These are phyloP conservation scores for Mus spretus DNA, from an alignment of 2,797 vertebrate species.

Conservation along the genomic window DNA sequence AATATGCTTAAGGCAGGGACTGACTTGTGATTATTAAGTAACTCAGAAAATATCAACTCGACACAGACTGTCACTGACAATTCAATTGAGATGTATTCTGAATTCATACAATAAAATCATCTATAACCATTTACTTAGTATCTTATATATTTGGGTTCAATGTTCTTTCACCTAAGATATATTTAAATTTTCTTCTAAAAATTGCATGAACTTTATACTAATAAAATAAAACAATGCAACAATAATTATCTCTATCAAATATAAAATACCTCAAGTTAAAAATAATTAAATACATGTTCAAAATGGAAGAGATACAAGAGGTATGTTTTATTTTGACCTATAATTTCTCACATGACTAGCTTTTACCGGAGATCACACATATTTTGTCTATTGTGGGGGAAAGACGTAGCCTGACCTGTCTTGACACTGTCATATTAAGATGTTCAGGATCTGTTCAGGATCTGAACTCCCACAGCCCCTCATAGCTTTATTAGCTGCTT, in stretches of 20 bases:
- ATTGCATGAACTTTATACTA: neutral
- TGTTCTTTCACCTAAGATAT: slow-evolving; percentile 7
- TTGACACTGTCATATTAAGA: slow-evolving; percentile 63
- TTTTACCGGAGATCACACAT: slow-evolving; percentile 60
- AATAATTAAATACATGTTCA: neutral
- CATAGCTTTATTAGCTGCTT: slow-evolving; percentile 71
- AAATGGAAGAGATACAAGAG: neutral
- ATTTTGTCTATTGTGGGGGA: slow-evolving; percentile 18
- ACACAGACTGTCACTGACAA: neutral
- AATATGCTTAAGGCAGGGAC: neutral
- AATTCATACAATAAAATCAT: neutral
- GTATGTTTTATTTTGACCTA: neutral
- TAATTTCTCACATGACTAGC: slow-evolving; percentile 45
- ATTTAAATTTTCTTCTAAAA: slow-evolving; percentile 18
- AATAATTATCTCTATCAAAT: neutral
- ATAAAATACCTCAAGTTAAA: slow-evolving; percentile 50
- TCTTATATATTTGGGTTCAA: neutral
- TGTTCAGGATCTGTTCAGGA: slow-evolving; percentile 24
- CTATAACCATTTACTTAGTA: neutral
- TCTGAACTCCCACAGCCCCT: slow-evolving; percentile 60
- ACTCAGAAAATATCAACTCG: neutral
- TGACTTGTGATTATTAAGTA: neutral
- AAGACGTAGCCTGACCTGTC: slow-evolving; percentile 56
- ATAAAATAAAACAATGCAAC: slow-evolving; percentile 29
- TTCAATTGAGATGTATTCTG: neutral